Evolutionary conservation across 2,888 invertebrate genomes (phyloP).

Genomic region (Rhimphoctona megacephalus): DNA sequence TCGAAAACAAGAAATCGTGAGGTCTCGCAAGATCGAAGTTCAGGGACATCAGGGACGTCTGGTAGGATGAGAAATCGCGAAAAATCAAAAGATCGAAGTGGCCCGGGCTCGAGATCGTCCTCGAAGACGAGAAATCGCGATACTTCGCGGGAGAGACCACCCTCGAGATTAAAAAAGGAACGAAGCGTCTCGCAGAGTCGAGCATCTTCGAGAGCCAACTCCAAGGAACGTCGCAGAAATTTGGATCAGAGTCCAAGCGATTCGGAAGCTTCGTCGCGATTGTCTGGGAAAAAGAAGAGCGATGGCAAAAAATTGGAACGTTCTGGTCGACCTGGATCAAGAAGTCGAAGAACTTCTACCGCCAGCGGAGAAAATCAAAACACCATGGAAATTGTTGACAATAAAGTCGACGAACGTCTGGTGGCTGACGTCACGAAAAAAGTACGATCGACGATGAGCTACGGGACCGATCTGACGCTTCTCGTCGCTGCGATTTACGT

Average conservation of each 20-base stretch:
- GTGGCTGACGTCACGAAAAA: conserved; percentile 88
- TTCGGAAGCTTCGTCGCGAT: conserved; percentile 63
- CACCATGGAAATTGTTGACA: conserved; percentile 52
- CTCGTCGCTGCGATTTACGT: conserved; percentile 92
- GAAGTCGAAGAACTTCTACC: conserved; percentile 65
- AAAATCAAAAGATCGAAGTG: conserved; percentile 64
- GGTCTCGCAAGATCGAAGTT: conserved; percentile 32
- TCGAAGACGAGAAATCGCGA: conserved; percentile 75
- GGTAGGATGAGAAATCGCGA: conserved; percentile 62
- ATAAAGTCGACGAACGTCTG: conserved; percentile 84
- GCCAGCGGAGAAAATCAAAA: conserved; percentile 55
- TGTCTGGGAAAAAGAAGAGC: conserved; percentile 79
- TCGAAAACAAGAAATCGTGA: conserved; percentile 67
- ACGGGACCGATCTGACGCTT: conserved; percentile 91
- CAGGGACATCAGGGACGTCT: conserved; percentile 21
- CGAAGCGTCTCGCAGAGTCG: conserved; percentile 70
- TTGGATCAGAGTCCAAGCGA: conserved; percentile 68
- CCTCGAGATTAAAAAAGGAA: conserved; percentile 50
- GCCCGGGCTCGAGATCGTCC: conserved; percentile 76
- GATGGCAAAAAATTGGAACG: conserved; percentile 83
- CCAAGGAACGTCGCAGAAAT: conserved; percentile 77
- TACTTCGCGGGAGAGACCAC: conserved; percentile 60
- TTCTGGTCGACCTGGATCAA: conserved; percentile 49
- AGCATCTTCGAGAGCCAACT: conserved; percentile 78
- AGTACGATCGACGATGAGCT: conserved; percentile 90